These are phyloP conservation scores for Leptopterna dolabrata DNA, from an alignment of 2,888 invertebrate genomes.

Conservation along the genomic window DNA sequence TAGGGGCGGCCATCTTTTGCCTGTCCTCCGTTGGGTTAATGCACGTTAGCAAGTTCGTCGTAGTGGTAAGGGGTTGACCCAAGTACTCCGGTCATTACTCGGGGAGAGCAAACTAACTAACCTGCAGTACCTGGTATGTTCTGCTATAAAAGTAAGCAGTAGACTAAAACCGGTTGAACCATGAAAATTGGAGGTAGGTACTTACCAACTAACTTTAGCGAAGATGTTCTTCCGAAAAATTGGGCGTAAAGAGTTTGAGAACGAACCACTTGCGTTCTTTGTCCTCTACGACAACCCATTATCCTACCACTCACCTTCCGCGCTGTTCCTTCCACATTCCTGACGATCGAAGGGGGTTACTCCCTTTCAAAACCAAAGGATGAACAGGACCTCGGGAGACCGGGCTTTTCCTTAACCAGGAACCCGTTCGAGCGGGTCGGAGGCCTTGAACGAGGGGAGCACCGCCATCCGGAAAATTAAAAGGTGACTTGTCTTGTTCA, in stretches of 20 bases:
- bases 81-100: no score
- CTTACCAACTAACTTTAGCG: no score
- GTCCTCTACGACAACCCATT: not conserved
- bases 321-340: not conserved
- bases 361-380: not conserved
- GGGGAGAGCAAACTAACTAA: no score
- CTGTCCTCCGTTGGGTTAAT: no score
- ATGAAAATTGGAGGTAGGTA: no score
- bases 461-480: constrained; percentile 54
- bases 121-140: no score
- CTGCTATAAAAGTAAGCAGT: no score
- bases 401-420: constrained; percentile 15
- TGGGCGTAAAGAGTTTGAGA: not conserved
- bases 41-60: no score
- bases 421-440: not conserved
- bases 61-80: no score
- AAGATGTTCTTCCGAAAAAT: not conserved
- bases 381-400: not conserved
- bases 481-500: constrained; percentile 55
- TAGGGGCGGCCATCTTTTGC: no score
- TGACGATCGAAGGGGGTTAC: no score
- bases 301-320: not conserved
- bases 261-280: not conserved
- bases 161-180: no score
- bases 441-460: constrained; percentile 5